Conservation (phyloP, 2,113 vertebrate genomes). For the Prinia subflava region DNA sequence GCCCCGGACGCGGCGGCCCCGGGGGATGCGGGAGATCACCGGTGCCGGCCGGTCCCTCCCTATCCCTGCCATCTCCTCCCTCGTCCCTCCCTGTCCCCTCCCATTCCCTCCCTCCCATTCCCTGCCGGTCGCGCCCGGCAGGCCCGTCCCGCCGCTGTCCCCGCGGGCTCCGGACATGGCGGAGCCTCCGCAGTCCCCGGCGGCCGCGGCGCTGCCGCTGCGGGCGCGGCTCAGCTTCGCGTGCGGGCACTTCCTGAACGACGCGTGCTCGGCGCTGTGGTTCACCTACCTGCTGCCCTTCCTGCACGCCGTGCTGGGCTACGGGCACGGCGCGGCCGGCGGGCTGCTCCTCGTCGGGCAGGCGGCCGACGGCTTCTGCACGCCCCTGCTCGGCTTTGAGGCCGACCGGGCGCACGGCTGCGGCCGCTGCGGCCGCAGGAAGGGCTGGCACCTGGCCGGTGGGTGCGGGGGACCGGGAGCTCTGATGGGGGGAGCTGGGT, state of each 20-base stretch:
- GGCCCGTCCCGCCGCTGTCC: background rate
- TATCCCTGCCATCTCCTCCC: background rate
- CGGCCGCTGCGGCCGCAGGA: conserved; percentile 83
- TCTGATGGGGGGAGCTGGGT: background rate
- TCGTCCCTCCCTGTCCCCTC: background rate
- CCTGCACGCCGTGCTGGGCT: conserved; percentile 86
- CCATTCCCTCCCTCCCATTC: background rate
- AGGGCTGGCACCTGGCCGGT: conserved; percentile 90
- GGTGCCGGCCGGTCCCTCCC: background rate
- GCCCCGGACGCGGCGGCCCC: background rate
- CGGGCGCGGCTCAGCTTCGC: conserved; percentile 79
- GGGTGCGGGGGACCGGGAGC: background rate
- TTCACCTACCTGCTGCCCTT: conserved; percentile 91
- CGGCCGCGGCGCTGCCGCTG: conserved; percentile 26
- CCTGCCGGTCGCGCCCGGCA: background rate
- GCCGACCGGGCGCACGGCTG: conserved; percentile 78
- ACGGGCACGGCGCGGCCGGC: conserved; percentile 79
- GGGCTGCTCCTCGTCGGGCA: conserved; percentile 84
- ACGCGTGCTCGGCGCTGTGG: conserved; percentile 92
- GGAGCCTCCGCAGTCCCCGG: background rate
- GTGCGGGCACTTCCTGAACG: conserved; percentile 87
- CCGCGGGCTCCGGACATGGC: background rate
- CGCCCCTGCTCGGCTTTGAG: conserved; percentile 87
- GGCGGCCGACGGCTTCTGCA: conserved; percentile 84
- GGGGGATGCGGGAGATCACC: background rate